These are phyloP conservation scores for Amphipyra berbera DNA, from an alignment of 2,888 invertebrate genomes.

Conservation along the genomic window DNA sequence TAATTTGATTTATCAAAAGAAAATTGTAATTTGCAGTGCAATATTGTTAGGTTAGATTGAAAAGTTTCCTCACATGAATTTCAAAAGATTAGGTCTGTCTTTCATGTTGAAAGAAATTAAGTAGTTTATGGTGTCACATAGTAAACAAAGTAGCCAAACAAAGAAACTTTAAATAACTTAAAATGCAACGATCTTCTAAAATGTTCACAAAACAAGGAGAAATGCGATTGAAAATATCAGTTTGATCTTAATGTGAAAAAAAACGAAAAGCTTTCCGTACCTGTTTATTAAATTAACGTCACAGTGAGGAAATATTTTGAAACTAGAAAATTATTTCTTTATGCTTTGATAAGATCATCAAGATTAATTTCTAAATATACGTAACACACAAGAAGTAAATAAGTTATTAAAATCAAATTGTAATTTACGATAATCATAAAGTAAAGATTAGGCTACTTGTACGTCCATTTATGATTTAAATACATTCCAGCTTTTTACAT, in stretches of 20 bases:
- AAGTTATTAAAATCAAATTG: conserved; percentile 87
- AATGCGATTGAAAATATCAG: conserved; percentile 25
- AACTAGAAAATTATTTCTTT: conserved; percentile 65
- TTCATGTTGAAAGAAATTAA: no score
- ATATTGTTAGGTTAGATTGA: no score
- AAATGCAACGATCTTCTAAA: no score
- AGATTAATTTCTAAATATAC: conserved; percentile 77
- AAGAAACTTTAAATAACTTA: no score
- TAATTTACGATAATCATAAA: conserved; percentile 87
- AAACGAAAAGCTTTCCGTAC: conserved; percentile 18
- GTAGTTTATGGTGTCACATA: no score
- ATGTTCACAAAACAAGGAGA: no score
- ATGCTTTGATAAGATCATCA: conserved; percentile 73
- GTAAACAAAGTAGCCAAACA: no score
- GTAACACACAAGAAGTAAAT: conserved; percentile 77
- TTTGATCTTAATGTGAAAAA: conserved; percentile 31
- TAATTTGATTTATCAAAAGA: no score
- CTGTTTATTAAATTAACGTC: conserved; percentile 49
- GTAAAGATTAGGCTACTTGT: conserved; percentile 81
- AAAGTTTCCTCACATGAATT: no score
- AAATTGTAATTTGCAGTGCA: no score
- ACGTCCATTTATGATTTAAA: conserved; percentile 80
- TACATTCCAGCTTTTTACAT: conserved; percentile 75
- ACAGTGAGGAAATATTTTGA: conserved; percentile 64
- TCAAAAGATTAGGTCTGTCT: no score